Conservation (phyloP, 2,888 invertebrate species). For the Hermodice carunculata region DNA sequence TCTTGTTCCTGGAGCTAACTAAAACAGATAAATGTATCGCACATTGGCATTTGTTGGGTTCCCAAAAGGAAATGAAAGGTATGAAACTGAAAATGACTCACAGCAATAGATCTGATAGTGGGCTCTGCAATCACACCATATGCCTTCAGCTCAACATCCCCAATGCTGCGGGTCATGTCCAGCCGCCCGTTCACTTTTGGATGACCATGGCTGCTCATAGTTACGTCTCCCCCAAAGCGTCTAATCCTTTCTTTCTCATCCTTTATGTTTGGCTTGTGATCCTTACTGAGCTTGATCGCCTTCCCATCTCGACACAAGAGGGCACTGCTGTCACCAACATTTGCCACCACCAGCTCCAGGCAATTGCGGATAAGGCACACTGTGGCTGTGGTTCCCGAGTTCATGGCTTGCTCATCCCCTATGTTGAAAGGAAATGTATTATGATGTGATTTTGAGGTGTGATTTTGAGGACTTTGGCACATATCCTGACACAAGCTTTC, state of each 20-base stretch:
- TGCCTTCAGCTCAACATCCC: slow-evolving; percentile 72
- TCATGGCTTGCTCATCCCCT: slow-evolving; percentile 23
- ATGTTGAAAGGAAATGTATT: too few species aligned
- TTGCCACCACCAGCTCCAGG: slow-evolving; percentile 70
- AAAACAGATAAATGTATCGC: too few species aligned
- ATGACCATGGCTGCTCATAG: slow-evolving; percentile 68
- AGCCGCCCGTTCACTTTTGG: slow-evolving; percentile 71
- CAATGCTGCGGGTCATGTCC: slow-evolving; percentile 73
- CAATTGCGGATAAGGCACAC: slow-evolving; percentile 72
- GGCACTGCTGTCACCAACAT: slow-evolving; percentile 73
- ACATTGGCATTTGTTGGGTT: too few species aligned
- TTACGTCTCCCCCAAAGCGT: slow-evolving; percentile 68
- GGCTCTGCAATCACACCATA: slow-evolving; percentile 72
- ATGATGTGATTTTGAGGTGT: too few species aligned
- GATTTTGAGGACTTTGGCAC: too few species aligned
- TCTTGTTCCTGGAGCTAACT: too few species aligned
- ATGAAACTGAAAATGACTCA: slow-evolving; percentile 40
- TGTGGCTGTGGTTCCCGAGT: slow-evolving; percentile 73
- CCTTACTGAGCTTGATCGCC: slow-evolving; percentile 69
- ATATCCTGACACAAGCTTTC: too few species aligned
- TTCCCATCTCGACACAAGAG: slow-evolving; percentile 71
- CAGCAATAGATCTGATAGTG: slow-evolving; percentile 66
- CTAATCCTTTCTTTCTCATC: slow-evolving; percentile 70
- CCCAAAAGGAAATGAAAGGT: too few species aligned
- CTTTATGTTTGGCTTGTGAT: slow-evolving; percentile 70